Base-by-base conservation (phyloP, 2,888 invertebrate genomes). In the Phyllotreta cruciferae region DNA sequence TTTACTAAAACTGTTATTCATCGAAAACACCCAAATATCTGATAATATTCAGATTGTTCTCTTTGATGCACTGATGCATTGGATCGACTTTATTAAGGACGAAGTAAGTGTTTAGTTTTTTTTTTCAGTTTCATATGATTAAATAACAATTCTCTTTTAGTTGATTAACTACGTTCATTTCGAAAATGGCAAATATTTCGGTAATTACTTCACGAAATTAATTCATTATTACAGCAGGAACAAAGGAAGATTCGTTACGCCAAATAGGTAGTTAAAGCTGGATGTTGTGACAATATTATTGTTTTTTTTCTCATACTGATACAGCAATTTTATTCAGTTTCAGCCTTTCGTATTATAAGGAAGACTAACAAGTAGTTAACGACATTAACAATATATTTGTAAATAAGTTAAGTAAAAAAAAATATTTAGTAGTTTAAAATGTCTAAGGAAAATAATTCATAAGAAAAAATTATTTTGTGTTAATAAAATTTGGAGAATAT, bases 1-100 rank as follows among this genome's bases (percentile, higher is more conserved):
- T 3, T 55, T 73, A 24, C 52, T 72, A 9, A 66, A 69, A 47
- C 55, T 73, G 6, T 45, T 73, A 36, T 71, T 70, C 58, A 70
- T 66, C 52, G 67, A 70, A 57, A 67, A 71, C 42, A 65, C 68
- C 35, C 64, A 70, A 42, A 42, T 66, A 13, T 62, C 70, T 44
- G 63, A 64, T 13, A 66, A 61, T 7, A 63, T 70, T 14, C 64
- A 70, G 10, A 53, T 63, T 13, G 60, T 65, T 37, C 57, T 71
- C 1, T 71, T 73, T 56, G 70, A 72, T 53, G 55, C 69, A 6
- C 24, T 71, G 1, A 61, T 69, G 9, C 67, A 69, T 53, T 73
- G 73, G 73, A 69, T 73, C 52, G 71, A 71, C 62, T 70, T 72
- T 54, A 63, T 71, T 6, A 68, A 69, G 58, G 56, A 69, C 9